Base-by-base conservation (phyloP, 1,140 invertebrate species). In the Bactericera cockerelli region DNA sequence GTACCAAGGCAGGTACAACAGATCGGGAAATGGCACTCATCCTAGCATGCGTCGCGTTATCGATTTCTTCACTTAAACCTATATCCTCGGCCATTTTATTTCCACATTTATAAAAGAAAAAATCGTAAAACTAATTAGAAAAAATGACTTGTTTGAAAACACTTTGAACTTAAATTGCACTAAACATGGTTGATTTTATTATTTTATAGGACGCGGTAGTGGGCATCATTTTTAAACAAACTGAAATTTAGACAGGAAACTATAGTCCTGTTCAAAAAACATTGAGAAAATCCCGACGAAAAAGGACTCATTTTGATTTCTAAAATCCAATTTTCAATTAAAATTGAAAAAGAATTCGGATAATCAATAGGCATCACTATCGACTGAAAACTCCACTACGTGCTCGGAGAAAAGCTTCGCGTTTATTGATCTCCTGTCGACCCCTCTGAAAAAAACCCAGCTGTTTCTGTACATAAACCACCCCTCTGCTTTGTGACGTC, bases 291-390 rank as follows among this genome's bases (percentile, higher is more conserved):
- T 49, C 42, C 42, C 22, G 42, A 49, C 3, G 42, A 49, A 49
- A 49, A 49, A 4, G 42, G 42, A 22, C 42, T 49, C 42, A 49
- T 49, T 49, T 49, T 49, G 42, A 49, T 19, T n/a, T n/a, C n/a
- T n/a, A 49, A 49, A 19, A 49, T 10, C 8, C 6, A 19, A 49
- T 10, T 19, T 49, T 4, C n/a, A 3, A 49, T 10, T 49, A 49
- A n/a, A 6, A 49, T 19, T 49, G 6, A 16, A 49, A 49, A 19
- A 49, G 8, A 19, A 19, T 49, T 49, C n/a, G 42, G 19, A 49
- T 10, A 49, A 49, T 49, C 42, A 49, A 49, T 49, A 49, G 42
- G 42, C 42, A 49, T 49, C 42, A 49, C 42, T 49, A 49, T 49
- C 42, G 42, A 49, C 42, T 49, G n/a, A 49, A 22, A 49, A 31